Conservation (phyloP, 2,113 vertebrate species). For the Trochalopteron elliotii region DNA sequence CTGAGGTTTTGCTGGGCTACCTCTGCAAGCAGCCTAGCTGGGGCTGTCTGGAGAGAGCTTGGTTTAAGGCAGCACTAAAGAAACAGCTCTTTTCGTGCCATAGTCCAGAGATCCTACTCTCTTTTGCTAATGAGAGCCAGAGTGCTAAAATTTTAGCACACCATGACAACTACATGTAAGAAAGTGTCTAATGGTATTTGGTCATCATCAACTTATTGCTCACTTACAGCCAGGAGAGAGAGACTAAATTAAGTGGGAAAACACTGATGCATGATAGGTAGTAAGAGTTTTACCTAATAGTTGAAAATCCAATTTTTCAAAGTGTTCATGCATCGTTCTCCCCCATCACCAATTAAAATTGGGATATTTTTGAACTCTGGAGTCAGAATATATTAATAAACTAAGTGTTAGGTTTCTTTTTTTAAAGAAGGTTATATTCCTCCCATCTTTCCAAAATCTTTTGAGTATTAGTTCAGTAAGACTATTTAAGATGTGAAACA, state of each 20-base stretch:
- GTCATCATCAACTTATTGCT: background rate
- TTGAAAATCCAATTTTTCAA: background rate
- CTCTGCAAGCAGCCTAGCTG: background rate
- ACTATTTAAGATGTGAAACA: background rate
- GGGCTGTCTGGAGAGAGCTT: background rate
- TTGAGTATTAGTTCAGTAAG: background rate
- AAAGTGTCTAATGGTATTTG: background rate
- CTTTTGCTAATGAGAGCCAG: background rate
- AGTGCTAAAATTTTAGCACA: background rate
- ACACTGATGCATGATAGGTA: background rate
- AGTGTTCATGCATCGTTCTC: background rate
- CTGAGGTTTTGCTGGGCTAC: background rate
- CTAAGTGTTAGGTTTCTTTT: background rate
- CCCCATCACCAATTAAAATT: background rate
- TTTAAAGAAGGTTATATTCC: background rate
- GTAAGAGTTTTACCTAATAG: background rate
- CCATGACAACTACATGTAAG: background rate
- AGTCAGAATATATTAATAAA: background rate
- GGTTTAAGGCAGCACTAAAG: background rate
- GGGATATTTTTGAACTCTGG: background rate
- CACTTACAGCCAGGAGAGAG: background rate
- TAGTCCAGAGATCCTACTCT: background rate
- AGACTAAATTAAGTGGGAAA: background rate
- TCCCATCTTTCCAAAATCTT: background rate
- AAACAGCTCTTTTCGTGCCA: background rate